Percentiles rank a stretch among this genome's conserved stretches.
Conservation (phyloP, 2,797 vertebrate species). For the Pangasius djambal region DNA sequence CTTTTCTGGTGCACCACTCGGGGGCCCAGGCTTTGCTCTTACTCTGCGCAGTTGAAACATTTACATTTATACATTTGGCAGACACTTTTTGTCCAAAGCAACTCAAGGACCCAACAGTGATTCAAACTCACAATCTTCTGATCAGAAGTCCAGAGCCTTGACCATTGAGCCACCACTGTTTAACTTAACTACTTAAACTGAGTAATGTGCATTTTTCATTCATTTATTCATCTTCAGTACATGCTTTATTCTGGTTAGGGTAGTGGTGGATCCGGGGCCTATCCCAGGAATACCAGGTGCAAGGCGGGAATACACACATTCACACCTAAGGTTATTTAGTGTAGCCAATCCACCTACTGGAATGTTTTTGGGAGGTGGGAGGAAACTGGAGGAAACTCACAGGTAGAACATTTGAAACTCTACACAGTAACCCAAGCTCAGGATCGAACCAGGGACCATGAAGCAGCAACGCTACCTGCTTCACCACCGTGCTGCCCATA, state of each 20-base stretch:
- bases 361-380: neutral
- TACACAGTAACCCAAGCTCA: neutral
- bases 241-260: neutral
- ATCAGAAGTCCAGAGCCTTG: neutral
- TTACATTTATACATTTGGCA: neutral
- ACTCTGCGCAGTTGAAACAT: neutral
- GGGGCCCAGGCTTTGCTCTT: neutral
- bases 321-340: neutral
- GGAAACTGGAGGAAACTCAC: neutral
- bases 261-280: neutral
- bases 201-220: neutral
- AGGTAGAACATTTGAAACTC: neutral
- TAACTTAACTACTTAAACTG: neutral
- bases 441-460: neutral
- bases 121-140: neutral
- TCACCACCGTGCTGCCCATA: neutral
- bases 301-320: neutral
- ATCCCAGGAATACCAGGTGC: neutral
- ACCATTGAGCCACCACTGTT: neutral
- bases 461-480: neutral
- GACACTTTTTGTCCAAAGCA: neutral
- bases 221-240: neutral
- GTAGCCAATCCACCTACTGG: neutral
- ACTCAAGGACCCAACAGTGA: neutral
- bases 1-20: neutral